These are phyloP conservation scores for Epizoanthus stellaris DNA, from an alignment of 92 coral and sea anemone species.

Conservation along the genomic window DNA sequence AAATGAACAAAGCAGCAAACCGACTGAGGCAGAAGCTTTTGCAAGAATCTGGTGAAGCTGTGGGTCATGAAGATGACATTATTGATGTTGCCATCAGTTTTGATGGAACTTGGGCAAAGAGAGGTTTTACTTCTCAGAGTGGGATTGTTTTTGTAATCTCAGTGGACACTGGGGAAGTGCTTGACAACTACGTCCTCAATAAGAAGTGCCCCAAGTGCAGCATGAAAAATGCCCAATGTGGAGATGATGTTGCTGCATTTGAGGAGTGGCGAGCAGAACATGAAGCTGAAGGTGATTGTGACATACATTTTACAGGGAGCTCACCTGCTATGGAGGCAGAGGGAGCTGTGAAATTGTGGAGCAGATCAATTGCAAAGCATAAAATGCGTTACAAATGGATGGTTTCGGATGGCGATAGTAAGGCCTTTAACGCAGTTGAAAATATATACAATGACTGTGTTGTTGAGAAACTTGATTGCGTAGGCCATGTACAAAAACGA, in stretches of 20 bases:
- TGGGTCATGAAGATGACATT: conserved; percentile 14
- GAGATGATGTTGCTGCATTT: not conserved
- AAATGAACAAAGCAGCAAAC: conserved; percentile 52
- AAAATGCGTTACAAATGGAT: conserved; percentile 66
- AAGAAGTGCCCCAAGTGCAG: conserved; percentile 50
- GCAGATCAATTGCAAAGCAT: conserved; percentile 49
- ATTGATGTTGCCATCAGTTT: conserved; percentile 16
- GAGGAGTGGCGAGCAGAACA: conserved; percentile 36
- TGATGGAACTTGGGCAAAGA: conserved; percentile 22
- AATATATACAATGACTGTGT: conserved; percentile 28
- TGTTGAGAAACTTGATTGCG: conserved; percentile 66
- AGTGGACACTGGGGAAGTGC: conserved; percentile 39
- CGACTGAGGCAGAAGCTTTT: conserved; percentile 17
- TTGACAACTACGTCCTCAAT: conserved; percentile 52
- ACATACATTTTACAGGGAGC: conserved; percentile 58
- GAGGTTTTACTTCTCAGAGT: conserved; percentile 27
- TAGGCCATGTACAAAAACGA: conserved; percentile 67
- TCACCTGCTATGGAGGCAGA: conserved; percentile 67
- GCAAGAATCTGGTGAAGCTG: conserved; percentile 17
- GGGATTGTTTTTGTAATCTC: conserved; percentile 11
- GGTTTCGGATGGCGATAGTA: conserved; percentile 68
- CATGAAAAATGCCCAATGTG: conserved; percentile 57
- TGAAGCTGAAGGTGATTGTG: conserved; percentile 18
- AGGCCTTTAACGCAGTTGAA: conserved; percentile 61
- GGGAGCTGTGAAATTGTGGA: conserved; percentile 63